Evolutionary conservation across 2,113 vertebrate species (phyloP), one percentile per base, ranked within the genome.

Genomic region (Gulo gulo): DNA sequence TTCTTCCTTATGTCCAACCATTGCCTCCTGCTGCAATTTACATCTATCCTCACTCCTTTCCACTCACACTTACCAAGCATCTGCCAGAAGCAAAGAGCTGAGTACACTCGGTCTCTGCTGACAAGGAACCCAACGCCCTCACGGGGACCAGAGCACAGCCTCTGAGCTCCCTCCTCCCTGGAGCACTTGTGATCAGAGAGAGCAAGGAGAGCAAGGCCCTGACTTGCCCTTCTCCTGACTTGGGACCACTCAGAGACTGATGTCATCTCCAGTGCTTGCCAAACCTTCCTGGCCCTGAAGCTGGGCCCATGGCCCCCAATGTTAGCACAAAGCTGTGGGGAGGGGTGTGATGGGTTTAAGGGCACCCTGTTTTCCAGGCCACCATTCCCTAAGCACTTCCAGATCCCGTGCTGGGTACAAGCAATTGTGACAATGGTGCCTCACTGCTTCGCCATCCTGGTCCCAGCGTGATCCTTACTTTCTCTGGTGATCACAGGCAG

Each of bases 341-440:
- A 21, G 52, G 26, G 34, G 34, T 3, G 34, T 8, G 16, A 10
- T 4, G 74, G 31, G 55, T 45, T 24, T 31, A 21, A 52, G 42
- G 61, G 20, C 2, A 4, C 34, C 47, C 61, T 7, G 0, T n/a
- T 24, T 45, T 11, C 26, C 50, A 65, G 88, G 73, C 55, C 20
- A 11, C 61, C 20, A 0, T 55, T 34, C 86, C 47, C 79, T 52
- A 47, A 45, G 79, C n/a, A 20, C 47, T 42, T 71, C 34, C 89
- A 59, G 79, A 39, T 31, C 91, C 50, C 0, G 15, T 10, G 31
- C 47, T 4, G 52, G 34, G 2, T 4, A 10, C 47, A 78, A 18
- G n/a, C 21, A 15, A 20, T 16, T 71, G n/a, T 18, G n/a, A 26
- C 26, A 13, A 18, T 0, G 0, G 0, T 0, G 21, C 63, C 21